Evolutionary conservation across 2,113 vertebrate genomes (phyloP), one percentile per base, ranked within the genome.

Genomic region (Canis aureus): DNA sequence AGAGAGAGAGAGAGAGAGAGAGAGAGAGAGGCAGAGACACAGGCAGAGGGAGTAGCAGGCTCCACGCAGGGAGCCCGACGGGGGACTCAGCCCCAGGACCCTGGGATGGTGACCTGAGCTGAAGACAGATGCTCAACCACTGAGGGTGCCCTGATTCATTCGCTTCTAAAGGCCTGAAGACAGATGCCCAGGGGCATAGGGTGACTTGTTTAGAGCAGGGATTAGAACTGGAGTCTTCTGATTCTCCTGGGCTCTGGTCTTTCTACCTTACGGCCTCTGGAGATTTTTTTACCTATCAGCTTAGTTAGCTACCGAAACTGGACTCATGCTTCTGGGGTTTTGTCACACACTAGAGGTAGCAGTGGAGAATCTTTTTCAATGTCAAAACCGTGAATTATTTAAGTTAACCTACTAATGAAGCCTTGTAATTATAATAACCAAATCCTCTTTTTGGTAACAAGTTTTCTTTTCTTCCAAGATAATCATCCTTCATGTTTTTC

Each of bases 351-450:
- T 11, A 71, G 55, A 79, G 2, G 17, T 8, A 38, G 60, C 0
- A 3, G 43, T n/a, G 32, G 25, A 66, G 35, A 8, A 91, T 4
- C 25, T 57, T 94, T 73, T 84, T 89, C 69, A 60, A 1, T 35
- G 25, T 51, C n/a, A 69, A 76, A 66, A 85, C 16, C 43, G 51
- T 78, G 67, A 66, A 86, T 89, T 27, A 49, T 57, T 67, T 71
- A 88, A 92, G 94, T 71, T 71, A 73, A 69, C 20, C 43, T 86
- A 59, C 17, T 81, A 80, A 35, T 59, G 64, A 89, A 95, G 78
- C 8, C 55, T 16, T 91, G 71, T 27, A 76, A 89, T 88, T 91
- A 38, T 43, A 64, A 85, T 73, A 59, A 79, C 67, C 53, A 74
- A 38, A 80, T 84, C 4, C 29, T 19, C 11, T 60, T 80, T 79